Conservation (phyloP, 2,113 vertebrate genomes). For the Eidolon helvum region DNA sequence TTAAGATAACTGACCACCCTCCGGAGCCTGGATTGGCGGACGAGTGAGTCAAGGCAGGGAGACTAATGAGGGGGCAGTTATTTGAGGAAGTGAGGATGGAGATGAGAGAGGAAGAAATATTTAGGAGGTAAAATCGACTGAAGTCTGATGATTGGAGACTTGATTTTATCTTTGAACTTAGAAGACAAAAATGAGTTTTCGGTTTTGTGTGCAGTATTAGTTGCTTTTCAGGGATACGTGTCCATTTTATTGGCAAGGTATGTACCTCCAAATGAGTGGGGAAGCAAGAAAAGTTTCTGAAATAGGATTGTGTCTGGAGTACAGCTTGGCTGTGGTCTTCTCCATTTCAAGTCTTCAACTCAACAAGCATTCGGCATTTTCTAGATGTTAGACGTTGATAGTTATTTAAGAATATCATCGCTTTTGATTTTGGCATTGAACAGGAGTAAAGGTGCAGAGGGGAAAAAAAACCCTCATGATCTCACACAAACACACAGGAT, state of each 20-base stretch:
- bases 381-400: background rate
- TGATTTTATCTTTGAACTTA: background rate
- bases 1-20: background rate
- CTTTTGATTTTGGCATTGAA: conserved; percentile 5
- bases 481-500: background rate
- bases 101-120: background rate
- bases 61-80: background rate
- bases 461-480: background rate
- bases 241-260: background rate
- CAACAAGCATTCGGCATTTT: background rate
- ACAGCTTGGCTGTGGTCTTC: background rate
- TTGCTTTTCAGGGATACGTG: background rate
- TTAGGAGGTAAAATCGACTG: background rate
- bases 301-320: background rate
- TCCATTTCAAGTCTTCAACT: background rate
- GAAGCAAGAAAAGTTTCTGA: background rate
- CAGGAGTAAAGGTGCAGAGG: background rate
- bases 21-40: background rate
- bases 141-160: background rate
- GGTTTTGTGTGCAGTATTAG: background rate
- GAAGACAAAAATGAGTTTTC: background rate
- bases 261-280: background rate
- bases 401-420: background rate
- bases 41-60: background rate
- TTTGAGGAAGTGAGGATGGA: background rate